Base-by-base conservation (phyloP, 2,113 vertebrate species). In the Sula dactylatra region DNA sequence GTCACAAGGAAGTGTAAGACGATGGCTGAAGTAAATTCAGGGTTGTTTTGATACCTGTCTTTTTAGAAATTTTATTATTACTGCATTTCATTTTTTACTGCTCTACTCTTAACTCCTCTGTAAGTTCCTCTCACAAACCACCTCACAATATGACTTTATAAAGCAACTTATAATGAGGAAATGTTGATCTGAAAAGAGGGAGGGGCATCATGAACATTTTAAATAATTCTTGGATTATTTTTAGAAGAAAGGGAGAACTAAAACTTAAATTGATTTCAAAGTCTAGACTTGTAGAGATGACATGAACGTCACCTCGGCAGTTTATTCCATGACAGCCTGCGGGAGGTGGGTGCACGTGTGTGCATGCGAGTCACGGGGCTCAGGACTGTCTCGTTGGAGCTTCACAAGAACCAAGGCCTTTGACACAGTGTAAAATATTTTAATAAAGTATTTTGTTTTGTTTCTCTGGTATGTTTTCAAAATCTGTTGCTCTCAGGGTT, bases 331-430 rank as follows among this genome's bases (percentile, higher is more conserved):
- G 45, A 4, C 25, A 71, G 66, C 73, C 66, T 11, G 5, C 12
- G 67, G 40, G 19, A 52, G 71, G 47, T 29, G 73, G 42, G 52
- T 24, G 31, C n/a, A 8, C 3, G 2, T 24, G 10, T 21, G 36
- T 20, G 13, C 8, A 2, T 7, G 13, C 0, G 5, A 21, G 25
- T 31, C 12, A 2, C 2, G 16, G 69, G n/a, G 54, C 49, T 84
- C 27, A 16, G 45, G 26, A 21, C 72, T 40, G 20, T 21, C 31
- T 49, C 8, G 0, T 58, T 26, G 6, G 47, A 61, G 27, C 32
- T 65, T 42, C 49, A 17, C 40, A 10, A 0, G 0, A 26, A 38
- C 62, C 32, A 31, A 47, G 16, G 7, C 7, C 47, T 49, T 72
- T 24, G 52, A 36, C 47, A 26, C 59, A 62, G 17, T 4, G 18